Evolutionary conservation across 2,797 vertebrate species (phyloP).

Genomic region (Poeciliopsis infans): DNA sequence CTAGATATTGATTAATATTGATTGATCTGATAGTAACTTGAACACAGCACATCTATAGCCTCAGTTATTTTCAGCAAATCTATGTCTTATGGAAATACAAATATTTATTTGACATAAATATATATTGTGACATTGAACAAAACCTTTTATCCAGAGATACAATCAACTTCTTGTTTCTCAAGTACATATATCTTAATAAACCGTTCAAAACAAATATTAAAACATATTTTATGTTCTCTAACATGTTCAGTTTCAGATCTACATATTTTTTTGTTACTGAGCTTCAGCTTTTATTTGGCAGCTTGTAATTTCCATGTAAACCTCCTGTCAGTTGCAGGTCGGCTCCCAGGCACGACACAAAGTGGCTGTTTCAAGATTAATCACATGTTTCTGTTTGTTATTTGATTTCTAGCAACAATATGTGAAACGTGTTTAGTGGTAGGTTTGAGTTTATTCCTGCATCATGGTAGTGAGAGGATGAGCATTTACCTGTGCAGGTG

Average conservation of each 20-base stretch:
- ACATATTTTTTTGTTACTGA: background rate
- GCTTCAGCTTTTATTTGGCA: background rate
- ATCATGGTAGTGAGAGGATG: background rate
- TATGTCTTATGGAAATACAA: background rate
- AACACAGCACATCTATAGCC: background rate
- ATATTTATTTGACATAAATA: background rate
- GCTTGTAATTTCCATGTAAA: background rate
- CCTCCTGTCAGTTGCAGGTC: background rate
- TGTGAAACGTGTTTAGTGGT: background rate
- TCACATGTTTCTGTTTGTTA: background rate
- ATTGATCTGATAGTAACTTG: background rate
- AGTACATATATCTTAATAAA: background rate
- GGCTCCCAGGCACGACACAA: background rate
- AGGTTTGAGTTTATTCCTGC: background rate
- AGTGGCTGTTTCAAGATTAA: background rate
- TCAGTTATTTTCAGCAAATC: background rate
- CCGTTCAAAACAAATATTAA: background rate
- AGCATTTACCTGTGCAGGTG: conserved; percentile 90
- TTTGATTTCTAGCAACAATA: background rate
- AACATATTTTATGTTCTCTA: background rate
- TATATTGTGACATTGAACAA: background rate
- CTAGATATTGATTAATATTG: background rate
- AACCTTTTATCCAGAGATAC: background rate
- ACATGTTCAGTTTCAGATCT: background rate
- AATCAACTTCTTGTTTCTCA: background rate